Evolutionary conservation across 2,888 invertebrate genomes (phyloP), one percentile per base, ranked within the genome.

Genomic region (Hemithea aestivaria): DNA sequence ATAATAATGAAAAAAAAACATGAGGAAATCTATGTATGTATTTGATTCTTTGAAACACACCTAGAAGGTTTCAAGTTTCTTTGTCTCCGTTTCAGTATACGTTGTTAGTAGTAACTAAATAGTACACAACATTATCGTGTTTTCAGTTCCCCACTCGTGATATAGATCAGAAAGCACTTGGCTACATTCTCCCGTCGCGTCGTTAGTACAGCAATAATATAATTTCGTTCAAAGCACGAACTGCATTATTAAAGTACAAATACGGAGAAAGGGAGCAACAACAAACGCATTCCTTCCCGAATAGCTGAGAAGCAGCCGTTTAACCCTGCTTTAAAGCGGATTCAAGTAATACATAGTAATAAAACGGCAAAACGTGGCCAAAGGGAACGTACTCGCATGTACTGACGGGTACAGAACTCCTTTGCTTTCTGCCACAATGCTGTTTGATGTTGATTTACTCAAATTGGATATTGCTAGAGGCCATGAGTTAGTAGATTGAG

Each of bases 291-390:
- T 30, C 25, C 20, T 10, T n/a, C 20, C 21, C 24, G 27, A 51
- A 53, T 52, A 48, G 39, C 53, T 48, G 27, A 46, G 33, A 55
- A 47, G 45, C 50, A 51, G 51, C 39, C 37, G 44, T 52, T 50
- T 51, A 49, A 44, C 46, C 35, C 43, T 48, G 45, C 46, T 48
- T 42, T 44, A 34, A 52, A 58, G 48, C 47, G 57, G 56, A 60
- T 62, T 64, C 58, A 62, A 62, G 48, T 56, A 49, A 56, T 58
- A 57, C 50, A 38, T 46, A 51, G 47, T 53, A 65, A 58, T 65
- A 63, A 61, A 65, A 55, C 47, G 50, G 45, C 50, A 50, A 60
- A 62, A 58, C 48, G 55, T 51, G 48, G 45, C 41, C 36, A 46
- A 53, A 53, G 36, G 48, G 48, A 52, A 53, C 56, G 51, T 51